phyloP scores from a whole-genome alignment of 2,888 invertebrate species.

The Phalangium opilio region DNA sequence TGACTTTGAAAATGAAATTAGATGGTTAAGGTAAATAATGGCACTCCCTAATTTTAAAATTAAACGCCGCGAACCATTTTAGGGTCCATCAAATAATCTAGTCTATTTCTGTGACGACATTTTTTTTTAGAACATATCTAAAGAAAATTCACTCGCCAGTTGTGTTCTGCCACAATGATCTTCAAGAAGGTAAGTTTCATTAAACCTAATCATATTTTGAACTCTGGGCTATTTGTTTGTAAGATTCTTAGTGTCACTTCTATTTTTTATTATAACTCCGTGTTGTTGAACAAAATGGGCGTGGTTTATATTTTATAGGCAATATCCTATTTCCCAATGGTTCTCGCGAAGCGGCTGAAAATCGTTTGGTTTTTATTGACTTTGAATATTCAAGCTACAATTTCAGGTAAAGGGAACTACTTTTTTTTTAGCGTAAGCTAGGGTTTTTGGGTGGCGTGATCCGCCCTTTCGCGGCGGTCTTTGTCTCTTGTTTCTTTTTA shows the following conservation, averaged over 20 bases:
- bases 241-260: too few relatives aligned
- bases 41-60: too few relatives aligned
- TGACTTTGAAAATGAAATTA: constrained; percentile 49
- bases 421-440: too few relatives aligned
- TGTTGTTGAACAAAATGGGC: not conserved
- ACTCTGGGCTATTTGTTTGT: too few relatives aligned
- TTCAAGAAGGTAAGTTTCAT: constrained; percentile 64
- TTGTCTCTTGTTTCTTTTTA: too few relatives aligned
- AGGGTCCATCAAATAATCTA: too few relatives aligned
- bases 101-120: not conserved
- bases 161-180: constrained; percentile 84
- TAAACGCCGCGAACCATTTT: too few relatives aligned
- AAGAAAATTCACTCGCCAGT: constrained; percentile 53
- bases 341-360: constrained; percentile 25
- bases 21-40: constrained; percentile 53
- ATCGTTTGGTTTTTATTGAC: constrained; percentile 58
- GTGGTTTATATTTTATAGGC: constrained; percentile 20
- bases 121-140: constrained; percentile 34
- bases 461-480: too few relatives aligned
- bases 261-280: not conserved
- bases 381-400: constrained; percentile 94
- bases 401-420: constrained; percentile 43
- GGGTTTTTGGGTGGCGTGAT: too few relatives aligned
- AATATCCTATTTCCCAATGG: constrained; percentile 33
- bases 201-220: too few relatives aligned